Percentiles rank a stretch among this genome's conserved stretches.
Conservation (phyloP, 2,888 invertebrate genomes). For the Pantelozetes paolii region DNA sequence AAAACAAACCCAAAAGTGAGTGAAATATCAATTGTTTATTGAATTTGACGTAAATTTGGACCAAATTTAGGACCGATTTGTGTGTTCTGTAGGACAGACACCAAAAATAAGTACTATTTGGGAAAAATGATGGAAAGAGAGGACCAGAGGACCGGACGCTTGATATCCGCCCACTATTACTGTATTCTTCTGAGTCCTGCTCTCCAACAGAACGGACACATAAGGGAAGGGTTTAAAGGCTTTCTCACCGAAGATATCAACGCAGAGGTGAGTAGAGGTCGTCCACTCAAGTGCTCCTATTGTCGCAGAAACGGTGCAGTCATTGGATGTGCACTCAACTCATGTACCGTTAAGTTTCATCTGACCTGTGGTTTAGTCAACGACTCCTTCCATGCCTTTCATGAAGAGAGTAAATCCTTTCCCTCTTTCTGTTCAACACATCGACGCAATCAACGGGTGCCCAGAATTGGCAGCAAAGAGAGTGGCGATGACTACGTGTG, state of each 20-base stretch:
- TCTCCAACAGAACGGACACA: slow-evolving; percentile 29
- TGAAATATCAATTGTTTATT: too few relatives aligned
- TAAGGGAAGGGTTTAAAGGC: slow-evolving; percentile 32
- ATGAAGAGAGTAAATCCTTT: neutral
- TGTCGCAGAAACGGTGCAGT: slow-evolving; percentile 35
- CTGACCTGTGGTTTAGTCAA: slow-evolving; percentile 37
- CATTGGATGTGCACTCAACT: slow-evolving; percentile 16
- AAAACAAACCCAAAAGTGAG: too few relatives aligned
- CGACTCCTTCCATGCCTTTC: slow-evolving; percentile 28
- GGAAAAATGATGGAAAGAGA: slow-evolving; percentile 22
- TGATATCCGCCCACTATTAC: slow-evolving; percentile 31
- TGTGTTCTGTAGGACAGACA: slow-evolving; percentile 12
- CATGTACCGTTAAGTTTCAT: slow-evolving; percentile 30
- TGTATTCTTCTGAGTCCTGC: slow-evolving; percentile 35
- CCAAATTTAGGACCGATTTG: slow-evolving; percentile 11
- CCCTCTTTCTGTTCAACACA: slow-evolving; percentile 37
- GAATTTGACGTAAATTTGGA: too few relatives aligned
- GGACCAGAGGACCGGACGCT: too few relatives aligned
- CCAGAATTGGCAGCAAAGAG: neutral
- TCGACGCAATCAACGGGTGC: slow-evolving; percentile 11
- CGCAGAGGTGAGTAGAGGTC: slow-evolving; percentile 33
- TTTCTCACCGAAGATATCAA: slow-evolving; percentile 35
- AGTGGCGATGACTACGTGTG: slow-evolving; percentile 21
- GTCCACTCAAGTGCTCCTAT: slow-evolving; percentile 31
- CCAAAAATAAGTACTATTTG: slow-evolving; percentile 31